Conservation (phyloP, 2,797 vertebrate genomes). For the Dendrocincla tyrannina region DNA sequence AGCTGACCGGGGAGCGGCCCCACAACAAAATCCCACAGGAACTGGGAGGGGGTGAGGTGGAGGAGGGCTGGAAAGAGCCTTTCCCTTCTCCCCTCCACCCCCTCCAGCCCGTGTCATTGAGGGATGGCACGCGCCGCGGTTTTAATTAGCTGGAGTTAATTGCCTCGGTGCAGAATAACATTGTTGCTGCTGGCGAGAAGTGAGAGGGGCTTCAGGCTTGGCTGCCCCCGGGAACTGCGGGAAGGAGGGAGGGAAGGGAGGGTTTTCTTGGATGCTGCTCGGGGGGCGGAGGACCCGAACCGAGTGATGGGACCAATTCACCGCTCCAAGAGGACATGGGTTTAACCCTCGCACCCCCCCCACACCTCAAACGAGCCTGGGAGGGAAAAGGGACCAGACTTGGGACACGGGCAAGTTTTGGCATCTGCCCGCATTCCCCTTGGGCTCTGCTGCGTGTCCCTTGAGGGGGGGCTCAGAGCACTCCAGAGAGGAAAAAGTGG, state of each 20-base stretch:
- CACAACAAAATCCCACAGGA: not conserved
- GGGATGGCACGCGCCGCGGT: not conserved
- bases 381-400: not conserved
- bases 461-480: not conserved
- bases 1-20: not conserved
- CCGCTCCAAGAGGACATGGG: not conserved
- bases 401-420: rapidly evolving
- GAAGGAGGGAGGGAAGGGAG: not conserved
- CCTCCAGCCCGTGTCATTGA: not conserved
- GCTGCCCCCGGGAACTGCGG: not conserved
- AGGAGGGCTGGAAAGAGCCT: not conserved
- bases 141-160: conserved; percentile 63
- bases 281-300: not conserved
- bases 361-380: rapidly evolving
- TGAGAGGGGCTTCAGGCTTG: conserved; percentile 35
- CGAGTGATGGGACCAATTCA: not conserved
- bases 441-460: not conserved
- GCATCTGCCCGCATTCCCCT: not conserved
- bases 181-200: not conserved
- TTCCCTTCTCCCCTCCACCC: not conserved
- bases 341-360: not conserved
- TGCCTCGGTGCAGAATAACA: not conserved
- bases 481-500: rapidly evolving
- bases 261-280: not conserved
- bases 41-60: not conserved